Percentiles rank a stretch among this genome's conserved stretches.
Conservation (phyloP, 2,113 vertebrate species). For the Todiramphus saurophagus region DNA sequence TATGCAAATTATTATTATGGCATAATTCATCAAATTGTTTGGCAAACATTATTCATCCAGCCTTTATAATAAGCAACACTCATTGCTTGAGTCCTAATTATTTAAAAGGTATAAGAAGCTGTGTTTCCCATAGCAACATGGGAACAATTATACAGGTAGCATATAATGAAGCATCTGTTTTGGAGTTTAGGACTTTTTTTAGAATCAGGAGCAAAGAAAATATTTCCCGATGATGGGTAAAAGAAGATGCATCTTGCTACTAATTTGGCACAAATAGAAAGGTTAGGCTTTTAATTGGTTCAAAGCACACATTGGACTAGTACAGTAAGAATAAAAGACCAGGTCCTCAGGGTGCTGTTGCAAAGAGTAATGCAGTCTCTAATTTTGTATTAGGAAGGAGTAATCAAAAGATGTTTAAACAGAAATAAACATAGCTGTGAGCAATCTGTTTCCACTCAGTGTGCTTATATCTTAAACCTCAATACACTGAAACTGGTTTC, state of each 20-base stretch:
- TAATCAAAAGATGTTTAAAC: conserved; percentile 31
- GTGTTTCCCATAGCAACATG: conserved; percentile 9
- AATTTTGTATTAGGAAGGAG: conserved; percentile 17
- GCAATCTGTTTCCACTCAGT: conserved; percentile 23
- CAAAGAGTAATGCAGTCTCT: neutral
- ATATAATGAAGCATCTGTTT: conserved; percentile 12
- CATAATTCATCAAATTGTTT: neutral
- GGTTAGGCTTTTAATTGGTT: conserved; percentile 20
- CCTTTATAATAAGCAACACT: neutral
- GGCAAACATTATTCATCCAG: neutral
- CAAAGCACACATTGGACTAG: conserved; percentile 16
- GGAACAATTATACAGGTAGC: conserved; percentile 28
- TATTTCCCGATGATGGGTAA: neutral
- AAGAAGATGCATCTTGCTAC: neutral
- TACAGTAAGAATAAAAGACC: conserved; percentile 24
- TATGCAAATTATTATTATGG: neutral
- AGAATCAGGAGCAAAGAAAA: neutral
- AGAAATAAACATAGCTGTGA: conserved; percentile 19
- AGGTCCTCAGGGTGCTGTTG: neutral
- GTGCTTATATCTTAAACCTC: conserved; percentile 11
- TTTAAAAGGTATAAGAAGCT: neutral
- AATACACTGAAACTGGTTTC: conserved; percentile 9
- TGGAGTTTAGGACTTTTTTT: neutral
- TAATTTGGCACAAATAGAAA: conserved; percentile 37
- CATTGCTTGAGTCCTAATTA: conserved; percentile 8